Conservation (phyloP, 2,888 invertebrate species). For the Folsomia manolachei region DNA sequence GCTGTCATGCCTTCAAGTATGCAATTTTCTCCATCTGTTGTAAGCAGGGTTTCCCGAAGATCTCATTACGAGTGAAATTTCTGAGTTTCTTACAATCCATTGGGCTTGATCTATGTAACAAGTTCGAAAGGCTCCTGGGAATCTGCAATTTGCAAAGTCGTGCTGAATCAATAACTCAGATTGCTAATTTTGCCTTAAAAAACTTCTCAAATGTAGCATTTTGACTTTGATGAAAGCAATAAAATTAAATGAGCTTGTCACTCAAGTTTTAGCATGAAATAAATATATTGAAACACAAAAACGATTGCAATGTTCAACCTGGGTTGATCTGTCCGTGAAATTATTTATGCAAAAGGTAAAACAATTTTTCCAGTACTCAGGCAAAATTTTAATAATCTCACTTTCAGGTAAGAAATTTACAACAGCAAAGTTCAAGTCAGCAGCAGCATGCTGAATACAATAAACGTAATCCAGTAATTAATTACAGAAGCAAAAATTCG, state of each 20-base stretch:
- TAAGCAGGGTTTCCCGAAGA: too few relatives aligned
- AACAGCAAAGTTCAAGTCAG: not conserved
- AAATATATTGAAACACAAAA: not conserved
- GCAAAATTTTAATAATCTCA: not conserved
- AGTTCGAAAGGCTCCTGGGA: too few relatives aligned
- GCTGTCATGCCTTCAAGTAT: too few relatives aligned
- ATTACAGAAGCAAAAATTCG: slow-evolving; percentile 1
- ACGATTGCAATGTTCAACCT: not conserved
- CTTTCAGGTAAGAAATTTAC: not conserved
- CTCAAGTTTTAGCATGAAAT: not conserved
- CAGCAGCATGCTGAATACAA: not conserved
- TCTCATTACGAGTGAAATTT: too few relatives aligned
- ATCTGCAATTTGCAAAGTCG: not conserved
- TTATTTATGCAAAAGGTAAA: not conserved
- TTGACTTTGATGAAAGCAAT: not conserved
- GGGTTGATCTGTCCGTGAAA: not conserved
- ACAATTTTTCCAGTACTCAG: not conserved
- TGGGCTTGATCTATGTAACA: too few relatives aligned
- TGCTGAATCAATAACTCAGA: slow-evolving; percentile 1
- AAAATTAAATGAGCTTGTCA: slow-evolving; percentile 6
- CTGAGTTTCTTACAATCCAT: too few relatives aligned
- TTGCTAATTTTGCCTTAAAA: too few relatives aligned
- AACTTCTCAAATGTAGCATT: not conserved
- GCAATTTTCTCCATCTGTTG: too few relatives aligned
- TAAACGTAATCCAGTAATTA: not conserved